Base-by-base conservation (phyloP, 2,888 invertebrate species). In the Epirrhoe tristata region DNA sequence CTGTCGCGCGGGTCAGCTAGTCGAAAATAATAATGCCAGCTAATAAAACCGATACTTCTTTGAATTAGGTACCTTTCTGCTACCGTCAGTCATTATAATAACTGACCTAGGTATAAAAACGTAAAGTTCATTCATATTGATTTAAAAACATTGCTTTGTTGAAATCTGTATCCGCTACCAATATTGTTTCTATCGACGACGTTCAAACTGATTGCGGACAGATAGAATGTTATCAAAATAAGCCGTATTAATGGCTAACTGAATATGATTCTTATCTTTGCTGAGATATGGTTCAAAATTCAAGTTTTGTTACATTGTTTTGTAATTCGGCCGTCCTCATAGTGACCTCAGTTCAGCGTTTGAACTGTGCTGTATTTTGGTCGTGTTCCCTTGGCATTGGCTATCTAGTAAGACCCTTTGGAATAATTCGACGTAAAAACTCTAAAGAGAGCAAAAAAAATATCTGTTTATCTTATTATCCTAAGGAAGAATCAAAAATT, bases 311-410 rank as follows among this genome's bases (percentile, higher is more conserved):
- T 52, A 32, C 7, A 50, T 57, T 72, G 68, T 74, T 74, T 72
- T 71, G 72, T 69, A 72, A 74, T 67, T 55, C 46, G 36, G 14
- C 17, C 50, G 56, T 60, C 58, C 58, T 62, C 54, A 61, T 60
- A 57, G 51, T 66, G 74, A 72, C 74, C 74, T 74, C 69, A 64
- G 63, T 58, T 64, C 36, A n/a, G 53, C 70, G 73, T 67, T 71
- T 69, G 63, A 69, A 63, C 64, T 54, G 58, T 50, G 56, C 63
- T 46, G 65, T 70, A 72, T 71, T 74, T 72, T 67, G 68, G 66
- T 68, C 69, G 55, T 43, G 63, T 69, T 74, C 61, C 70, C 70
- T 74, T 74, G 74, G 70, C 74, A 74, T 54, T 74, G 72, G 51
- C 31, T 61, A 58, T 31, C n/a, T 65, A 50, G 58, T 17, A 48